phyloP scores from a whole-genome alignment of 2,888 invertebrate species.

The Temnothorax unifasciatus region DNA sequence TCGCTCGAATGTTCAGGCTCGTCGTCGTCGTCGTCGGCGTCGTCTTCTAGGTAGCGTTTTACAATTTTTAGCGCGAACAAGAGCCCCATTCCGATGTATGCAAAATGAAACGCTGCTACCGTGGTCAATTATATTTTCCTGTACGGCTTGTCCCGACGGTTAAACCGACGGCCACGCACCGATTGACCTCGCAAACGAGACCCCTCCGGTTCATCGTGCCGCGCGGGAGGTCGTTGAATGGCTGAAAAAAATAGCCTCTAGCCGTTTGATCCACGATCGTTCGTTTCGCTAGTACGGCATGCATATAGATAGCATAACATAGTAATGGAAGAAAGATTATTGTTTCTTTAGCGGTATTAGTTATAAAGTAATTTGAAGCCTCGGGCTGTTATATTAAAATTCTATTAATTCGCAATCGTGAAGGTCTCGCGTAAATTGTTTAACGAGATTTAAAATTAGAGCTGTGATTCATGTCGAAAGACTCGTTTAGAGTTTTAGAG shows the following conservation, averaged over 20 bases:
- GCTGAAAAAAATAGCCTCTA: constrained; percentile 60
- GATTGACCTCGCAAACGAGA: constrained; percentile 65
- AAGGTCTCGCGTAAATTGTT: neutral
- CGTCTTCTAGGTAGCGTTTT: neutral
- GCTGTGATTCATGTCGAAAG: neutral
- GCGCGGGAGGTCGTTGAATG: constrained; percentile 55
- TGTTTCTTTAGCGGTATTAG: neutral
- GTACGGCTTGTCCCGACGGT: constrained; percentile 49
- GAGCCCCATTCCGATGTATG: constrained; percentile 28
- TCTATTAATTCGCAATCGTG: neutral
- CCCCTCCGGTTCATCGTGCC: constrained; percentile 63
- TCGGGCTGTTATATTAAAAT: constrained; percentile 1
- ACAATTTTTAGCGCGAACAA: neutral
- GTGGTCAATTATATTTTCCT: constrained; percentile 57
- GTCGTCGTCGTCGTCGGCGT: neutral
- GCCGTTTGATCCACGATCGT: constrained; percentile 39
- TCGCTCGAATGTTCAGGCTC: neutral
- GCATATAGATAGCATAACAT: neutral
- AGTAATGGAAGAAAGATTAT: neutral
- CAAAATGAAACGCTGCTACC: constrained; percentile 44
- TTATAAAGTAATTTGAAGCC: neutral
- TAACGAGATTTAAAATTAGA: neutral
- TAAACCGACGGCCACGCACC: constrained; percentile 45
- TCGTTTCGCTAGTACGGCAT: constrained; percentile 12
- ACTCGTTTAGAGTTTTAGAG: neutral